phyloP scores from a whole-genome alignment of 2,888 invertebrate genomes.

The Macrosiphum euphorbiae region DNA sequence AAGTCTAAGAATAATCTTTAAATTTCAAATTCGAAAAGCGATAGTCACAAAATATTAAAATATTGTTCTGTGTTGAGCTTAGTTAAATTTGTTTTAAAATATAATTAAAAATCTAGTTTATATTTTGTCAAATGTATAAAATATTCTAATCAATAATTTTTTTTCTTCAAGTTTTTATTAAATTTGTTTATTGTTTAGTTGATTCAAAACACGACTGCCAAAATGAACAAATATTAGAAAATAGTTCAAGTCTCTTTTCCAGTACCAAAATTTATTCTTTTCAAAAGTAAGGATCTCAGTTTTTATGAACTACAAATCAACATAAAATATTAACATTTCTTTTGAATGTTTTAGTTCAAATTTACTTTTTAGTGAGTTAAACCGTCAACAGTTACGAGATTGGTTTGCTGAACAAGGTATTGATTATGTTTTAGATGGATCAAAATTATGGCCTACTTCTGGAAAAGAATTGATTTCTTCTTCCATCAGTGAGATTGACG shows the following conservation, averaged over 20 bases:
- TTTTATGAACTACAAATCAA: not conserved
- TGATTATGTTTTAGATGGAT: conserved; percentile 83
- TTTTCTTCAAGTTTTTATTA: not conserved
- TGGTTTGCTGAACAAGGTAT: conserved; percentile 86
- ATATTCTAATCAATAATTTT: not conserved
- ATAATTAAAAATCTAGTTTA: not conserved
- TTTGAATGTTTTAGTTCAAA: conserved; percentile 42
- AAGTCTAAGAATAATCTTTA: not conserved
- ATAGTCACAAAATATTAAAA: not conserved
- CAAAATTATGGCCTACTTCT: conserved; percentile 85
- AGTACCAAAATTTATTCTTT: conserved; percentile 46
- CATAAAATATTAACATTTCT: not conserved
- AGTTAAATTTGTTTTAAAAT: not conserved
- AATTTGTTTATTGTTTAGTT: conserved; percentile 31
- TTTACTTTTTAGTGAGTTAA: conserved; percentile 83
- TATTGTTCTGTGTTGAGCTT: not conserved
- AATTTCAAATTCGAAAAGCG: not conserved
- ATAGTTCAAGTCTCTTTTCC: conserved; percentile 17
- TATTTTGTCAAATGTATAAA: not conserved
- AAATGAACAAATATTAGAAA: conserved; percentile 25
- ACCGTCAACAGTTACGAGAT: conserved; percentile 82
- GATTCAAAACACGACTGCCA: conserved; percentile 38
- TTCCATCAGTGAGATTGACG: conserved; percentile 86
- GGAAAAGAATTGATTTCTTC: conserved; percentile 85
- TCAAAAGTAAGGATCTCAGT: conserved; percentile 41